These are phyloP conservation scores for Oxygymnocypris stewartii DNA, from an alignment of 2,113 vertebrate genomes.

Conservation along the genomic window DNA sequence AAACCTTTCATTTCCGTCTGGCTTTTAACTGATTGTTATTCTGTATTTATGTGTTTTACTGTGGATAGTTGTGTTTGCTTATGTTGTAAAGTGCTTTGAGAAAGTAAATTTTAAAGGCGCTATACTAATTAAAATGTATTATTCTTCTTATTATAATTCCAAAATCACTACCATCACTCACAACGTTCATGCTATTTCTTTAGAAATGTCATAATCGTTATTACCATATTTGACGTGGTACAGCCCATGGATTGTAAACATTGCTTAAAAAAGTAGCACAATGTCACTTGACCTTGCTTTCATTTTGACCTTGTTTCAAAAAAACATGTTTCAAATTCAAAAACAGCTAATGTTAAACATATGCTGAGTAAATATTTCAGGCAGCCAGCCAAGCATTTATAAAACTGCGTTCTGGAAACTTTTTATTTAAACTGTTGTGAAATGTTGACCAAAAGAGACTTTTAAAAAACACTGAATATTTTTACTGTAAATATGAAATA, in stretches of 20 bases:
- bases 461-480: not conserved
- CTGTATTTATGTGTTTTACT: too few species aligned
- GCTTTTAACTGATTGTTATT: too few species aligned
- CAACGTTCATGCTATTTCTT: not conserved
- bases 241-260: not conserved
- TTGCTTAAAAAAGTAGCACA: not conserved
- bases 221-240: not conserved
- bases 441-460: constrained; percentile 17
- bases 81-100: too few species aligned
- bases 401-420: constrained; percentile 35
- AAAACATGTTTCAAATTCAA: too few species aligned
- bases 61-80: too few species aligned
- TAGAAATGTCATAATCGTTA: not conserved
- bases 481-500: not conserved
- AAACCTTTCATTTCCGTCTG: too few species aligned
- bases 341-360: constrained; percentile 41
- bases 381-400: not conserved
- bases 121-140: too few species aligned
- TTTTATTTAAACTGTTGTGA: constrained; percentile 30
- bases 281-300: not conserved
- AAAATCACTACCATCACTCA: not conserved
- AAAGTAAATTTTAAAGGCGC: too few species aligned
- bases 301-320: not conserved
- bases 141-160: too few species aligned
- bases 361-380: constrained; percentile 2